phyloP scores from a whole-genome alignment of 2,797 vertebrate genomes.

The Myiotriccus ornatus region DNA sequence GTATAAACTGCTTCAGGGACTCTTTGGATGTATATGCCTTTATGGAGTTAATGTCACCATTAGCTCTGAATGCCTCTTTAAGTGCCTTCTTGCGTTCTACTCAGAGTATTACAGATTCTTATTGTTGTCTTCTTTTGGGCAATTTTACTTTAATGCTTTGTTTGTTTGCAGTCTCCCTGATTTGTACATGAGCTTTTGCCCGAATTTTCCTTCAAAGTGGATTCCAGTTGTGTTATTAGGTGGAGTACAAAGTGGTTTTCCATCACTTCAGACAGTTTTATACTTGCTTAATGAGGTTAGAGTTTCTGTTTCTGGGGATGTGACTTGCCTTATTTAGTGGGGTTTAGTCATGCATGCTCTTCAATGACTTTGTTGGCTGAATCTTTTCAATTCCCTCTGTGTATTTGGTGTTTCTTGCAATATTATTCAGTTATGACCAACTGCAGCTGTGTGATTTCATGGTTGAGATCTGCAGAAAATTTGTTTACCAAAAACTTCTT shows the following conservation, averaged over 20 bases:
- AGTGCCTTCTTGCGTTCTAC: constrained; percentile 50
- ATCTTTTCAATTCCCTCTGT: constrained; percentile 14
- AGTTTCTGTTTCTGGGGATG: constrained; percentile 47
- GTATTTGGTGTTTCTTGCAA: not conserved
- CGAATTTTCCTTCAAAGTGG: constrained; percentile 58
- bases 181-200: constrained; percentile 61
- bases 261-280: constrained; percentile 69
- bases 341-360: constrained; percentile 34
- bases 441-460: constrained; percentile 17
- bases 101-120: constrained; percentile 54
- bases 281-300: constrained; percentile 61
- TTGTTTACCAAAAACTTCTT: not conserved
- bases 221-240: constrained; percentile 62
- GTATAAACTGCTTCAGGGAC: constrained; percentile 62
- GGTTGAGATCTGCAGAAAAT: not conserved
- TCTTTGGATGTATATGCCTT: constrained; percentile 54
- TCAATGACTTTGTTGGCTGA: constrained; percentile 1
- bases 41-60: constrained; percentile 65
- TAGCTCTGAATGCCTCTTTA: constrained; percentile 70
- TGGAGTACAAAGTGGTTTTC: constrained; percentile 57
- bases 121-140: constrained; percentile 56
- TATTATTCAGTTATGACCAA: constrained; percentile 21
- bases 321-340: constrained; percentile 48
- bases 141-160: constrained; percentile 71
- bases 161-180: constrained; percentile 56